These are phyloP conservation scores for Odontocolon sp. DNA, from an alignment of 2,888 invertebrate genomes.

Conservation along the genomic window DNA sequence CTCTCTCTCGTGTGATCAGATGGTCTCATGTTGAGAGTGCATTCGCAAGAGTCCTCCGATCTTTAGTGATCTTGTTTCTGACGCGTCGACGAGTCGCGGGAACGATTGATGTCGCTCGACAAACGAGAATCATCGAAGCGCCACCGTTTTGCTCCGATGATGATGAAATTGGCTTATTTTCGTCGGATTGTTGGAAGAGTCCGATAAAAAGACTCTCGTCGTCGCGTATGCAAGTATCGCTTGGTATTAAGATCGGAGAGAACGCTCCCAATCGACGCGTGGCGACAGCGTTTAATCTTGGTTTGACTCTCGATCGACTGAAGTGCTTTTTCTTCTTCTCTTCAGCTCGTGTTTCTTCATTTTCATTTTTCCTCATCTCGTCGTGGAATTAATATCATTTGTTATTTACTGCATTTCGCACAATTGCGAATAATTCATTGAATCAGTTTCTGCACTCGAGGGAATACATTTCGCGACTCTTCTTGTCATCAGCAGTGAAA, in stretches of 20 bases:
- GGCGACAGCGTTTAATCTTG: slow-evolving; percentile 47
- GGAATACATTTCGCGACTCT: background rate
- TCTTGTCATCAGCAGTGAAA: background rate
- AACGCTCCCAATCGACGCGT: slow-evolving; percentile 32
- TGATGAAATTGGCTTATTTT: slow-evolving; percentile 62
- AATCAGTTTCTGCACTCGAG: slow-evolving; percentile 2
- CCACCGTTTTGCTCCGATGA: slow-evolving; percentile 46
- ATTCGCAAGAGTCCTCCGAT: background rate
- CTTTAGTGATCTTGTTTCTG: slow-evolving; percentile 1
- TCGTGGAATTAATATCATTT: background rate
- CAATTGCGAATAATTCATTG: slow-evolving; percentile 22
- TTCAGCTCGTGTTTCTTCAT: background rate
- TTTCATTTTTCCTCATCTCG: background rate
- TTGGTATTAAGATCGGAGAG: slow-evolving; percentile 36
- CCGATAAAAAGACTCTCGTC: slow-evolving; percentile 38
- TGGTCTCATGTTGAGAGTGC: background rate
- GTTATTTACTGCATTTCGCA: background rate
- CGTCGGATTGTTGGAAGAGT: slow-evolving; percentile 44
- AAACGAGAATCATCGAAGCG: slow-evolving; percentile 27
- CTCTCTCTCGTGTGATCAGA: background rate
- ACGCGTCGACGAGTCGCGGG: background rate
- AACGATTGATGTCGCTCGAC: background rate
- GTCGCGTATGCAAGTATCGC: slow-evolving; percentile 41
- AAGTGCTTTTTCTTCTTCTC: slow-evolving; percentile 9
- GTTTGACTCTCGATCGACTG: slow-evolving; percentile 37